Conservation (phyloP, 2,888 invertebrate genomes). For the Cataglyphis cursor region DNA sequence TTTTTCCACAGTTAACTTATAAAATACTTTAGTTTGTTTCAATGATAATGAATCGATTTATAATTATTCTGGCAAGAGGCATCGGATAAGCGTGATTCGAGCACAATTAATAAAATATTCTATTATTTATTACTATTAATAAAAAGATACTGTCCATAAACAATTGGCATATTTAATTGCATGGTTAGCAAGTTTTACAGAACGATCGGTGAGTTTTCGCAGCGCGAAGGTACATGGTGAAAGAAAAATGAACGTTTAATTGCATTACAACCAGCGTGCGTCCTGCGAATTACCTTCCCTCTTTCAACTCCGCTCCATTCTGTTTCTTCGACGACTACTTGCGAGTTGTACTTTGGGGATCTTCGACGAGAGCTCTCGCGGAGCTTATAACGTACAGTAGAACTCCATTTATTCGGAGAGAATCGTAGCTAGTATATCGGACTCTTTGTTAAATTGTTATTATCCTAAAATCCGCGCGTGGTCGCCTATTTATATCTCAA, state of each 20-base stretch:
- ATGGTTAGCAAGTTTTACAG: conserved; percentile 16
- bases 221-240: conserved; percentile 33
- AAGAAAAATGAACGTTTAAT: conserved; percentile 59
- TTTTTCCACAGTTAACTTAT: neutral
- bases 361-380: conserved; percentile 11
- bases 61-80: neutral
- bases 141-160: neutral
- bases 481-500: conserved; percentile 8
- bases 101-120: neutral
- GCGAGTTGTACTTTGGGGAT: conserved; percentile 29
- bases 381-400: conserved; percentile 4
- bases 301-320: conserved; percentile 23
- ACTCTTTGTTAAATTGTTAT: conserved; percentile 15
- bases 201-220: conserved; percentile 46
- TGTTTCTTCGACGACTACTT: conserved; percentile 3
- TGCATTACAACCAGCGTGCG: conserved; percentile 42
- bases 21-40: neutral
- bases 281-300: conserved; percentile 49
- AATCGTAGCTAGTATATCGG: neutral
- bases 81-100: neutral
- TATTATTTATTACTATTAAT: neutral
- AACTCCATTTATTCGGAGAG: conserved; percentile 23
- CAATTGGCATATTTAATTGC: neutral
- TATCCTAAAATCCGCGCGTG: neutral
- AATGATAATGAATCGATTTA: neutral